Evolutionary conservation across 2,797 vertebrate species (phyloP), one percentile per base, ranked within the genome.

Genomic region (Myotis myotis): DNA sequence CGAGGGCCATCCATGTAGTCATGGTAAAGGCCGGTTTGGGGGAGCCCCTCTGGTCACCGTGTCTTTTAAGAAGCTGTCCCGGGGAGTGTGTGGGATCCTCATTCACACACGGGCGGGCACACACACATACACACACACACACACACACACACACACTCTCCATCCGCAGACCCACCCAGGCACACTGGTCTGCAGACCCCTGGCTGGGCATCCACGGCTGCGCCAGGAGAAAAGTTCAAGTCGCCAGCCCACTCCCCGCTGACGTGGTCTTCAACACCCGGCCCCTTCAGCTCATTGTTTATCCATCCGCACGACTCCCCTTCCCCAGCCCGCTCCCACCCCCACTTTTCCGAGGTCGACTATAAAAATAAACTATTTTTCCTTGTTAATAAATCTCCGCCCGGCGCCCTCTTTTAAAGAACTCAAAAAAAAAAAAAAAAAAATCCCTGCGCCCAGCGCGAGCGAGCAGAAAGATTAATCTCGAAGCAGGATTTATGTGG

Each of bases 361-460:
- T 51, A 96, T 96, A 97, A 97, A 97, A 97, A 97, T 96, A 96
- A 97, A 97, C 92, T 93, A 96, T 93, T 94, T 95, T 76, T 96
- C 91, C 88, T 97, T 83, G 1, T 95, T 95, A 96, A 89, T 97
- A 97, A 97, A 97, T 97, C 97, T 97, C 91, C 66, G 83, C 96
- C 87, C 53, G 78, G 86, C 80, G 20, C 78, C 90, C 78, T 96
- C 70, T 82, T 97, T 85, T 95, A 95, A 97, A 97, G 79, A 93
- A 93, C 76, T 87, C 3, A 12, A 33, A 15, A 83, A 78, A 89
- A 90, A 82, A n/a, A n/a, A n/a, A n/a, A 66, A 76, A 90, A 94
- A 28, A 70, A 64, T 55, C 82, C 16, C 64, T 76, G 95, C 60
- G 28, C 87, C 90, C 93, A 92, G 62, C 79, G 53, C 76, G 75